Base-by-base conservation (phyloP, 2,113 vertebrate species). In the Passer montanus region DNA sequence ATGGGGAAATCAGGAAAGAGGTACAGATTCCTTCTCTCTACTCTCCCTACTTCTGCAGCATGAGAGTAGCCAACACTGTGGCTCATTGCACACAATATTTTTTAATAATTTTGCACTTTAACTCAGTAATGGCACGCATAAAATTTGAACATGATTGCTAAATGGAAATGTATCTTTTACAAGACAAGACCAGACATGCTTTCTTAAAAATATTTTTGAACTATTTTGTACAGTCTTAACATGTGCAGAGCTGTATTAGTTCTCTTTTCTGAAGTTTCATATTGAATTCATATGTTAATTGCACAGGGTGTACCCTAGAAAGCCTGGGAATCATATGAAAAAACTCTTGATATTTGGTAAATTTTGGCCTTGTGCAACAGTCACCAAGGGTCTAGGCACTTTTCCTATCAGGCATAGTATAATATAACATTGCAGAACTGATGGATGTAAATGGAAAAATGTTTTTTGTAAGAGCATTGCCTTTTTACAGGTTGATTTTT, bases 151-250 rank as follows among this genome's bases (percentile, higher is more conserved):
- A 66, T 20, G 26, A 37, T 33, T 60, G 23, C n/a, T 76, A n/a
- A 31, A 58, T 0, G 2, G 28, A 69, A 89, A 66, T 24, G 1
- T 35, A 35, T 17, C 6, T 10, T 78, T 55, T 47, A 27, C 26
- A 84, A 43, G 3, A 62, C 0, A 59, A 4, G 13, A 50, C 14
- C 4, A 2, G 1, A 4, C 2, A 9, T 8, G 7, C 3, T 75
- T 77, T 41, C 30, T 4, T 23, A 55, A 59, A 84, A 43, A 28
- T 5, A 10, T 9, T 50, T 75, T 62, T 46, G 0, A 85, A 47
- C 26, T 16, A 31, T 72, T 94, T 78, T 28, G 2, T 30, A 7
- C 5, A 26, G 10, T 37, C 13, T 50, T 41, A 50, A 49, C 47
- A 35, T 28, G 10, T 16, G 5, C 7, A 49, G 33, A 84, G 4